Percentiles rank a stretch among this genome's conserved stretches.
Conservation (phyloP, 1,140 invertebrate genomes). For the Phymastichus coffea region DNA sequence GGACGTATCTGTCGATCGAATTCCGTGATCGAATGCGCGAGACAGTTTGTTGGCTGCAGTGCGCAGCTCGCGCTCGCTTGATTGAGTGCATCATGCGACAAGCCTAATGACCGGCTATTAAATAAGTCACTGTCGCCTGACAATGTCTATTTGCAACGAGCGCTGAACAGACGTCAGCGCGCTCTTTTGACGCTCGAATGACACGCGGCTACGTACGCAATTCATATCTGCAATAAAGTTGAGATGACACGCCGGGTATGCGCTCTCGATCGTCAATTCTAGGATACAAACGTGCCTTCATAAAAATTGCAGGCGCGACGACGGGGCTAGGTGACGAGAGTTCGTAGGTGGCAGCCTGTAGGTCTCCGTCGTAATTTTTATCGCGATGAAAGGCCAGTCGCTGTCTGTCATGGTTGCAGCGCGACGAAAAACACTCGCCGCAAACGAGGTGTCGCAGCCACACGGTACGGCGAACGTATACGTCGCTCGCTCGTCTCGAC, state of each 20-base stretch:
- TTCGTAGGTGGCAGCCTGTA: no score
- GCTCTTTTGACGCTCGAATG: background rate
- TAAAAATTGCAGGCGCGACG: no score
- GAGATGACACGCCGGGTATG: no score
- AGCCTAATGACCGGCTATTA: slow-evolving; percentile 6
- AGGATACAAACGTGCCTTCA: no score
- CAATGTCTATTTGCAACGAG: background rate
- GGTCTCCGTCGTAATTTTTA: slow-evolving; percentile 13
- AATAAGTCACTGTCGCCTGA: slow-evolving; percentile 7
- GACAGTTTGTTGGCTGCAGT: background rate
- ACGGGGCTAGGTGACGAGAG: no score
- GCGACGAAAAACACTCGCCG: slow-evolving; percentile 10
- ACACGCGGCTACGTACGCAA: no score
- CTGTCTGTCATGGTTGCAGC: background rate
- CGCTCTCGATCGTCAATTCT: no score
- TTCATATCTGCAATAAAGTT: no score
- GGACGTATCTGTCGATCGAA: background rate
- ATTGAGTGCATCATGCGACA: slow-evolving; percentile 5
- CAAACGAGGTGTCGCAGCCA: slow-evolving; percentile 12
- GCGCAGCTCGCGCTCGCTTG: background rate
- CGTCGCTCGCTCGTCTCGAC: background rate
- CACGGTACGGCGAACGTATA: background rate
- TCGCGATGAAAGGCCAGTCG: no score
- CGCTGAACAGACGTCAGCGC: background rate
- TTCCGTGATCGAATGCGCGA: background rate